Percentiles rank a stretch among this genome's conserved stretches.
These are phyloP conservation scores for Meandrina meandrites DNA, from an alignment of 92 coral and sea anemone species.

Conservation along the genomic window DNA sequence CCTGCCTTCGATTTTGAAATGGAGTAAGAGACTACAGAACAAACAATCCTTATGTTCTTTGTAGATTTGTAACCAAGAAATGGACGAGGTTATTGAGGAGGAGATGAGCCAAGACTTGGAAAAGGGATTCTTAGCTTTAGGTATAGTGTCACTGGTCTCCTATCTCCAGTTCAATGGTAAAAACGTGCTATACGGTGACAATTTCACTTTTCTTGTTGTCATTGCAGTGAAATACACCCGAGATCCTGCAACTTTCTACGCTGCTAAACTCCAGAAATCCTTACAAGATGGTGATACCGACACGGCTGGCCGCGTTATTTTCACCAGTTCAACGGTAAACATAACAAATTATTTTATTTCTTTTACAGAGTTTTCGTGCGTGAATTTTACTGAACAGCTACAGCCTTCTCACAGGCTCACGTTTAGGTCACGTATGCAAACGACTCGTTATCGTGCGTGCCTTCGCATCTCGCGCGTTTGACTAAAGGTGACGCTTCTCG, in stretches of 20 bases:
- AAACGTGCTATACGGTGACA: neutral
- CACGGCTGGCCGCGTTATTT: conserved; percentile 58
- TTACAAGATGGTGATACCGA: conserved; percentile 53
- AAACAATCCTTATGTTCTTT: neutral
- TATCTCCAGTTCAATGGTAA: neutral
- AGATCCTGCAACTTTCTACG: conserved; percentile 46
- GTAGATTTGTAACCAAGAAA: conserved; percentile 61
- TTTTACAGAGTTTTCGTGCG: neutral
- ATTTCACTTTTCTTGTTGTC: neutral
- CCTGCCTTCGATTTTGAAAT: neutral
- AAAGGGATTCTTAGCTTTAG: conserved; percentile 70
- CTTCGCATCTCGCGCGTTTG: too few relatives aligned
- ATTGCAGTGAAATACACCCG: conserved; percentile 56
- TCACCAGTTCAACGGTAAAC: conserved; percentile 53
- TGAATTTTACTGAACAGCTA: neutral
- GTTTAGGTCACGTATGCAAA: too few relatives aligned
- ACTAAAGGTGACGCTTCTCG: too few relatives aligned
- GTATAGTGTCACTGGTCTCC: conserved; percentile 22
- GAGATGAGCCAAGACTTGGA: conserved; percentile 77
- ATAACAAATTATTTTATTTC: neutral
- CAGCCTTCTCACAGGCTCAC: too few relatives aligned
- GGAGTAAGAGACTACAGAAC: too few relatives aligned
- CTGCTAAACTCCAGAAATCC: conserved; percentile 42
- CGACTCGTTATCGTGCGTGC: too few relatives aligned
- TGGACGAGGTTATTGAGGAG: conserved; percentile 60